These are phyloP conservation scores for Drosophila busckii DNA, from an alignment of 1,140 invertebrate genomes.

Conservation along the genomic window DNA sequence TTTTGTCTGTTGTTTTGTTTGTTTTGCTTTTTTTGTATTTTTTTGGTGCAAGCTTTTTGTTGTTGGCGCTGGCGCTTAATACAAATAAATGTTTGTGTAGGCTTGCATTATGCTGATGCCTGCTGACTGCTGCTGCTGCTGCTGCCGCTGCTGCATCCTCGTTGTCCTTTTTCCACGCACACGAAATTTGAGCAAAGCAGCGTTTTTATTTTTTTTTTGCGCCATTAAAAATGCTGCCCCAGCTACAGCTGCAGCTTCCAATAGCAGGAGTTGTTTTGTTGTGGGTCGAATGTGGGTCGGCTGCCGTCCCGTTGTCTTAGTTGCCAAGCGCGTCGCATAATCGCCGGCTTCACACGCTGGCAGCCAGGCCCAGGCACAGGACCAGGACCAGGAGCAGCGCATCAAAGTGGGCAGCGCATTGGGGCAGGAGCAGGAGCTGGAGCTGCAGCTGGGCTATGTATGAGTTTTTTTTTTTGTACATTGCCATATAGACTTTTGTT, in stretches of 20 bases:
- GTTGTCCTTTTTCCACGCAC: constrained; percentile 35
- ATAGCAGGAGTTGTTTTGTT: constrained; percentile 35
- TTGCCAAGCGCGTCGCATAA: constrained; percentile 64
- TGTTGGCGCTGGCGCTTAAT: constrained; percentile 51
- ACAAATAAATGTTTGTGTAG: constrained; percentile 78
- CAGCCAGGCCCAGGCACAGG: constrained; percentile 2
- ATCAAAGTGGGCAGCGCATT: no score
- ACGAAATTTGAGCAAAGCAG: constrained; percentile 21
- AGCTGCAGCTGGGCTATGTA: no score
- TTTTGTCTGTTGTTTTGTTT: constrained; percentile 23
- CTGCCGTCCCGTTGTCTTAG: constrained; percentile 29
- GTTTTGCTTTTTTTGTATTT: constrained; percentile 27
- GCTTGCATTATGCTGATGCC: constrained; percentile 72
- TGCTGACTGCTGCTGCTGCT: not conserved
- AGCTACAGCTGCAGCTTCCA: not conserved
- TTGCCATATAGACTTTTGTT: constrained; percentile 11
- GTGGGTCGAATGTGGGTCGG: constrained; percentile 72
- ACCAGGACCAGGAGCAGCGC: not conserved
- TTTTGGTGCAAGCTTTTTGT: constrained; percentile 10
- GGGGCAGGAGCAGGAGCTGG: not conserved
- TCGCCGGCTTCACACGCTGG: constrained; percentile 65
- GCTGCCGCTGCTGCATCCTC: constrained; percentile 10
- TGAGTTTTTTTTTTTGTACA: constrained; percentile 54
- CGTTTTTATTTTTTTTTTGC: constrained; percentile 47
- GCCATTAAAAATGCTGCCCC: constrained; percentile 64